Conservation (phyloP, 2,888 invertebrate species). For the Ormia ochracea region DNA sequence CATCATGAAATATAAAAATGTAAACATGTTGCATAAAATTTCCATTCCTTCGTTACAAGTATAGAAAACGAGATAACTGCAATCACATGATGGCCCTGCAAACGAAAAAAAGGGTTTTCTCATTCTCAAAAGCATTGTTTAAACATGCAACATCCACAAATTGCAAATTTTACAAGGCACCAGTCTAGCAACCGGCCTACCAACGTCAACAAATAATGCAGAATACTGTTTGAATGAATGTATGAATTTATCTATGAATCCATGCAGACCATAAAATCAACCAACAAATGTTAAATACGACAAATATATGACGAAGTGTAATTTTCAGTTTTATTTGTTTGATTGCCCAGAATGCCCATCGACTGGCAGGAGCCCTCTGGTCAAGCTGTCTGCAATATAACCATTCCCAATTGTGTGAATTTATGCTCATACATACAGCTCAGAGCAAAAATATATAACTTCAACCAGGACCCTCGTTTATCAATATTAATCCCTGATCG, state of each 20-base stretch:
- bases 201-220: conserved; percentile 51
- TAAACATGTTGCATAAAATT: conserved; percentile 14
- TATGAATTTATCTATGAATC: conserved; percentile 48
- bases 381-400: conserved; percentile 42
- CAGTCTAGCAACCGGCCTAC: conserved; percentile 46
- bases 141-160: conserved; percentile 59
- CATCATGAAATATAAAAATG: conserved; percentile 19
- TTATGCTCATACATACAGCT: not conserved
- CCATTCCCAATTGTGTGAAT: not conserved
- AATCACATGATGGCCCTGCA: conserved; percentile 39
- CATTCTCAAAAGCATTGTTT: conserved; percentile 29
- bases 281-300: conserved; percentile 53
- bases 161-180: conserved; percentile 59
- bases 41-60: conserved; percentile 6
- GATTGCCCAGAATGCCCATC: conserved; percentile 47
- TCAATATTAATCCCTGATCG: too few relatives aligned
- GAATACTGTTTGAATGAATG: conserved; percentile 42
- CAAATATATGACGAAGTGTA: conserved; percentile 49
- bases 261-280: conserved; percentile 57
- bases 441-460: too few relatives aligned
- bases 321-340: conserved; percentile 44
- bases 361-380: conserved; percentile 35
- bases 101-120: not conserved
- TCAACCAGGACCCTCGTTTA: too few relatives aligned
- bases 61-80: conserved; percentile 35